Conservation (phyloP, 53 echinoderm and acorn worm genomes). For the Crossaster papposus region DNA sequence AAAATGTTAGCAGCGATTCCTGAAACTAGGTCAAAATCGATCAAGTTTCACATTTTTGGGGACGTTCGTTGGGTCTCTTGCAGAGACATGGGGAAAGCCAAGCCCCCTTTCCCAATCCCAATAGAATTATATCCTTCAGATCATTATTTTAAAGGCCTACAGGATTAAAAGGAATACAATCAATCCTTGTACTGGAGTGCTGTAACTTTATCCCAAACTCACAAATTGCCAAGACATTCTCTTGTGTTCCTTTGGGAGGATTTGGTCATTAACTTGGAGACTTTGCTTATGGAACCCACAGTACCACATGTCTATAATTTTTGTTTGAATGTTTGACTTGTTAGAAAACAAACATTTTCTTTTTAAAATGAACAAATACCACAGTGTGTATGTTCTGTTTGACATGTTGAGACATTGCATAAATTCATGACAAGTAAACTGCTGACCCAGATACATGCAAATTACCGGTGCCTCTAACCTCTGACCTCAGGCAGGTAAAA, state of each 20-base stretch:
- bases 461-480: background rate
- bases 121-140: background rate
- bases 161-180: conserved; percentile 8
- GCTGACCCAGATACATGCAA: background rate
- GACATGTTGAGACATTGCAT: too few relatives aligned
- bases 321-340: too few relatives aligned
- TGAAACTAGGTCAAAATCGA: conserved; percentile 47
- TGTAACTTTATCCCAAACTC: conserved; percentile 51
- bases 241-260: background rate
- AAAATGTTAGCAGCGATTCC: background rate
- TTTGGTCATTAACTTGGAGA: background rate
- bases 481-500: background rate
- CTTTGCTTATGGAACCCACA: background rate
- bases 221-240: conserved; percentile 49
- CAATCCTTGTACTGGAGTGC: background rate
- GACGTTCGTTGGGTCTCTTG: background rate
- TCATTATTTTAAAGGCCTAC: background rate
- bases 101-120: background rate
- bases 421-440: too few relatives aligned
- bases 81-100: conserved; percentile 5
- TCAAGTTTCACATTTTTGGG: conserved; percentile 54
- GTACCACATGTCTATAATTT: background rate
- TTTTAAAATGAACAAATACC: too few relatives aligned
- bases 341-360: too few relatives aligned
- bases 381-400: too few relatives aligned